Conservation (phyloP, 1,140 invertebrate genomes). For the Agraylea sexmaculata region DNA sequence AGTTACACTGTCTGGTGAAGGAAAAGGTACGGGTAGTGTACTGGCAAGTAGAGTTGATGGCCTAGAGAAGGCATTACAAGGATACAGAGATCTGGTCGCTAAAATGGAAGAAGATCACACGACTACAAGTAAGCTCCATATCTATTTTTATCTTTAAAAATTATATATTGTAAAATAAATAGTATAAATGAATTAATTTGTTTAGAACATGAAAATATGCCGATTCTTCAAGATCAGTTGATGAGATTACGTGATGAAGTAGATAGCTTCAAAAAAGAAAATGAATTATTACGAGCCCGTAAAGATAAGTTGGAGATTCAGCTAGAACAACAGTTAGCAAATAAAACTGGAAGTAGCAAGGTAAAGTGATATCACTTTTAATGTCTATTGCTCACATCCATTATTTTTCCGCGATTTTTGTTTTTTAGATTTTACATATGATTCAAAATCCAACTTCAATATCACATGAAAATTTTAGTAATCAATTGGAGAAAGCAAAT, state of each 20-base stretch:
- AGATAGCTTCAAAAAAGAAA: slow-evolving; percentile 41
- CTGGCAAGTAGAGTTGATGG: slow-evolving; percentile 46
- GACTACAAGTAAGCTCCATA: slow-evolving; percentile 26
- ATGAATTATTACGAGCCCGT: slow-evolving; percentile 43
- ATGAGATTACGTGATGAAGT: slow-evolving; percentile 37
- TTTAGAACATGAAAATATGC: slow-evolving; percentile 19
- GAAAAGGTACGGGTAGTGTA: slow-evolving; percentile 30
- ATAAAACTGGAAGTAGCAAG: slow-evolving; percentile 1
- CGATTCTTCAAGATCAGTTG: slow-evolving; percentile 27
- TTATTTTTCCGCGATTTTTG: slow-evolving; percentile 11
- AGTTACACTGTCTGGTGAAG: slow-evolving; percentile 29
- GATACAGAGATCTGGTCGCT: slow-evolving; percentile 55
- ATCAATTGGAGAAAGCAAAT: slow-evolving; percentile 54
- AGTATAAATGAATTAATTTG: slow-evolving; percentile 7
- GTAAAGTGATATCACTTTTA: not conserved
- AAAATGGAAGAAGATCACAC: slow-evolving; percentile 52
- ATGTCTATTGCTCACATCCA: not conserved
- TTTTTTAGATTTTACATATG: slow-evolving; percentile 48
- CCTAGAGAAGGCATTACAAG: slow-evolving; percentile 50
- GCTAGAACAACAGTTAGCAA: slow-evolving; percentile 38
- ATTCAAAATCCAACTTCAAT: slow-evolving; percentile 62
- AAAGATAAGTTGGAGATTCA: slow-evolving; percentile 52
- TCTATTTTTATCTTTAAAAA: no score
- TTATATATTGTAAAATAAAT: no score
- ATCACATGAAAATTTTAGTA: slow-evolving; percentile 50